Evolutionary conservation across 2,888 invertebrate genomes (phyloP), one percentile per base, ranked within the genome.

Genomic region (Lutraria lutraria): DNA sequence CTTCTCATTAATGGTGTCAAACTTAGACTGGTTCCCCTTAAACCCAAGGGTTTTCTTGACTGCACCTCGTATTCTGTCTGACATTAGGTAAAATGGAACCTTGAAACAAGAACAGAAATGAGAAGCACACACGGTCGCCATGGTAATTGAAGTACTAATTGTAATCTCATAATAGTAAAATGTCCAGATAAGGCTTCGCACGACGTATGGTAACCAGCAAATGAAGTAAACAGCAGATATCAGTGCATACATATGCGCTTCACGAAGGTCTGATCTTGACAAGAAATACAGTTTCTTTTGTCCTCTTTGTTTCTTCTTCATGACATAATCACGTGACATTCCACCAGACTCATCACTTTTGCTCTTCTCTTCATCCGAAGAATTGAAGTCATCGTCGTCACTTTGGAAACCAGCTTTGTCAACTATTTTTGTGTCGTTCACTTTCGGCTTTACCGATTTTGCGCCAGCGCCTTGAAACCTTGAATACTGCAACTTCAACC

Each of bases 151-250:
- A 12, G 90, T 85, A 13, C 88, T 88, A 19, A 93, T 90, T 0
- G 88, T 88, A 16, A 92, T 76, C 4, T 89, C 87, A 54, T 82
- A 90, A 84, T 90, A 93, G 52, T 89, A 89, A 81, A 92, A 92
- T 19, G 92, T 90, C 31, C 90, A 89, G n/a, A 93, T 85, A 56
- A 93, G 93, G 21, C 88, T 93, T 0, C 93, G 68, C 21, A 93
- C 88, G 19, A 94, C 34, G 87, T 94, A 94, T 3, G 94, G 94
- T 19, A 93, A 81, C 95, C 95, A 95, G 1, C 92, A 56, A 0
- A 85, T 60, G n/a, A 93, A 85, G 86, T 93, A 94, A 16, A 90
- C 82, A 15, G 80, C 81, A 1, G 93, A 86, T 21, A 93, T 87
- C 8, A 94, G 34, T 0, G 93, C 88, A 83, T 93, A 92, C 56